Percentiles rank a stretch among this genome's conserved stretches.
Conservation (phyloP, 2,888 invertebrate species). For the Tanypteryx hageni region DNA sequence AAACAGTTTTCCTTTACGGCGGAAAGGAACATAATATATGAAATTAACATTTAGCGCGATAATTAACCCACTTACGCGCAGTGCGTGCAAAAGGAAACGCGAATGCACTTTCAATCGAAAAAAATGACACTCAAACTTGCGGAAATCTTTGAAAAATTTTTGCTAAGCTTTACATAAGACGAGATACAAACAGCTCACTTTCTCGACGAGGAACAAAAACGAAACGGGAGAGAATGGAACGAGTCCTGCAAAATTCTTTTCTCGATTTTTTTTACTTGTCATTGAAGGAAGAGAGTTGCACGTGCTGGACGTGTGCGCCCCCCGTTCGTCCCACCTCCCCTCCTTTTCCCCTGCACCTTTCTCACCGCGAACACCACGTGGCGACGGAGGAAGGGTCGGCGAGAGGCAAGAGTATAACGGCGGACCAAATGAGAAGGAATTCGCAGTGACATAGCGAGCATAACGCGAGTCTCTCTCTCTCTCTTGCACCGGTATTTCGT, state of each 20-base stretch:
- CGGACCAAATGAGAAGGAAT: not conserved
- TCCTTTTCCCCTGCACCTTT: too few relatives aligned
- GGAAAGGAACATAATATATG: not conserved
- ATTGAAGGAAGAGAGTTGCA: slow-evolving; percentile 17
- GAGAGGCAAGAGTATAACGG: not conserved
- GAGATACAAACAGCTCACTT: not conserved
- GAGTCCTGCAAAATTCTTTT: slow-evolving; percentile 1
- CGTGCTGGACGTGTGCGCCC: not conserved
- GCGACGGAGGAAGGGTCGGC: not conserved
- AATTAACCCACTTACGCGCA: slow-evolving; percentile 14
- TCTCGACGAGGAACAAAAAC: not conserved
- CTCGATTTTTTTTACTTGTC: slow-evolving; percentile 15
- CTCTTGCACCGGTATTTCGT: not conserved
- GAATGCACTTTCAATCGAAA: not conserved
- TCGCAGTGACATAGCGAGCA: slow-evolving; percentile 5
- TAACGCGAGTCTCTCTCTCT: not conserved
- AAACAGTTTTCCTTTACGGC: not conserved
- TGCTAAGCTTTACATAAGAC: not conserved
- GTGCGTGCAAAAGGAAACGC: not conserved
- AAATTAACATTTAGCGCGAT: not conserved
- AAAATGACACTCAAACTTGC: not conserved
- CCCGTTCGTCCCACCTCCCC: not conserved
- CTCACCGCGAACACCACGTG: too few relatives aligned
- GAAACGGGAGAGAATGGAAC: not conserved
- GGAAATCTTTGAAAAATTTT: not conserved